Conservation (phyloP, 2,888 invertebrate species). For the Blastobasis adustella region DNA sequence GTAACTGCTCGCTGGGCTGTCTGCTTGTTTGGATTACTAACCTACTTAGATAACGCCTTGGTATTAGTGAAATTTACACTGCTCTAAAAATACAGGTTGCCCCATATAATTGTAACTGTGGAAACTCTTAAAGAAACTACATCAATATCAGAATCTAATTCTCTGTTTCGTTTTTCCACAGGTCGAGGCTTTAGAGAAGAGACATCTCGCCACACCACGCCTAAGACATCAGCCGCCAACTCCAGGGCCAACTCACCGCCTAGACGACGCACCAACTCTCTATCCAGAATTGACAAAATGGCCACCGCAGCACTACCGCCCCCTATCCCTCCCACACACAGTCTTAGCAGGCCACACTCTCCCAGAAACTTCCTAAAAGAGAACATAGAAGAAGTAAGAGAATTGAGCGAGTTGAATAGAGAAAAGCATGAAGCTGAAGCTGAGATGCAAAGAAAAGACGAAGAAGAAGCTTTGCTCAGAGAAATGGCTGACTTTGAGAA, state of each 20-base stretch:
- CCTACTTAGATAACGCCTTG: too few species aligned
- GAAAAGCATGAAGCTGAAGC: constrained; percentile 66
- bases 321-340: constrained; percentile 28
- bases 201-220: constrained; percentile 73
- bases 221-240: constrained; percentile 57
- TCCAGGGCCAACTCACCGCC: constrained; percentile 61
- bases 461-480: constrained; percentile 62
- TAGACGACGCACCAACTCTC: constrained; percentile 55
- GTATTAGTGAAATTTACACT: too few species aligned
- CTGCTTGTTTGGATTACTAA: too few species aligned
- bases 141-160: background rate
- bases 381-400: constrained; percentile 66
- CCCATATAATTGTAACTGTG: too few species aligned
- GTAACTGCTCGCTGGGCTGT: too few species aligned
- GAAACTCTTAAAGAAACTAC: background rate
- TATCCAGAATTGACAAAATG: constrained; percentile 60
- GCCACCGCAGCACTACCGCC: constrained; percentile 50
- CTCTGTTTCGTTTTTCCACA: constrained; percentile 19
- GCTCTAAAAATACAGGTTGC: too few species aligned
- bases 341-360: constrained; percentile 46
- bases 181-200: constrained; percentile 71
- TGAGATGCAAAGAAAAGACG: constrained; percentile 51
- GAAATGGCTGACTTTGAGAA: constrained; percentile 65
- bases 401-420: constrained; percentile 63
- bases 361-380: constrained; percentile 65